Conservation (phyloP, 2,113 vertebrate species). For the Sprattus sprattus region DNA sequence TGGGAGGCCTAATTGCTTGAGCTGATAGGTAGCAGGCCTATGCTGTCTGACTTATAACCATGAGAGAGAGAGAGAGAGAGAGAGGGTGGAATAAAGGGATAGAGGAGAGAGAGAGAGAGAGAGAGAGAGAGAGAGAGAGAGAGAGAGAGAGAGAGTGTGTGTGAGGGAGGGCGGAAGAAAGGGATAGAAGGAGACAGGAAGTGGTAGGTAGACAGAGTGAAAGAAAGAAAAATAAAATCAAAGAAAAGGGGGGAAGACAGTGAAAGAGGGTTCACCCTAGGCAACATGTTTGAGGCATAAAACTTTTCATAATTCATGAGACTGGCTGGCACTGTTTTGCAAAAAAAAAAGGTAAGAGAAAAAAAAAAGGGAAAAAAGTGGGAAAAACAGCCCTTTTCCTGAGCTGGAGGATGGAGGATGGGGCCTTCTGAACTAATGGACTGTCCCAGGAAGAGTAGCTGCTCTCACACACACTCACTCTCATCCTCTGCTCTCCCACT, state of each 20-base stretch:
- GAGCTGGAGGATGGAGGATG: not conserved
- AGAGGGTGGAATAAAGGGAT: not conserved
- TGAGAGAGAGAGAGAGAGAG: not conserved
- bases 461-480: constrained; percentile 4
- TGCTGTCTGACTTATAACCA: not conserved
- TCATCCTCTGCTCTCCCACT: constrained; percentile 17
- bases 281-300: constrained; percentile 19
- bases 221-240: not conserved
- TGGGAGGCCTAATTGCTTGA: not conserved
- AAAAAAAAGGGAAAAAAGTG: not conserved
- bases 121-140: not conserved
- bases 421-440: constrained; percentile 3
- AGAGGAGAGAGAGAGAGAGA: not conserved
- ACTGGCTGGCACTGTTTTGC: not conserved
- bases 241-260: not conserved
- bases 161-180: too few species aligned
- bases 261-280: constrained; percentile 1
- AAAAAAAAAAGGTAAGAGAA: not conserved
- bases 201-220: not conserved
- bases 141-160: not conserved
- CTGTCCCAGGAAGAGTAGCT: constrained; percentile 41
- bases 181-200: constrained; percentile 6
- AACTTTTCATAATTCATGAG: constrained; percentile 17
- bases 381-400: not conserved
- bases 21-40: not conserved